A percentile compares a stretch with the other conserved stretches of the same genome.
phyloP scores from a whole-genome alignment of 2,888 invertebrate genomes.

The Drosophila pseudotalamancana region DNA sequence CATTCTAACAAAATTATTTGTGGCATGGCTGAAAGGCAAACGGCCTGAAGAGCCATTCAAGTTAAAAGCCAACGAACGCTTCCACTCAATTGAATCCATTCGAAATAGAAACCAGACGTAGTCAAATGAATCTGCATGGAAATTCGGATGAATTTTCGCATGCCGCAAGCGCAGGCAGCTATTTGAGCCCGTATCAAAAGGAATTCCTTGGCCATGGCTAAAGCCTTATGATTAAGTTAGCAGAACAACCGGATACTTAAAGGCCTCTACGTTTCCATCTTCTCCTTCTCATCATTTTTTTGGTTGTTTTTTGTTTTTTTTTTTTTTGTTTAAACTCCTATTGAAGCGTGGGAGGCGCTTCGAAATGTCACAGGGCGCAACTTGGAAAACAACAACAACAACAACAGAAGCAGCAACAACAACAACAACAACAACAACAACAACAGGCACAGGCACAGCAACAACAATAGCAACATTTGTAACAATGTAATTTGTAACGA shows the following conservation, averaged over 20 bases:
- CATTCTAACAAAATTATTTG: constrained; percentile 57
- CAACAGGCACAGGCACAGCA: background rate
- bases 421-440: background rate
- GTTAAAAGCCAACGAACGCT: constrained; percentile 31
- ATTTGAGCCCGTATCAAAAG: constrained; percentile 44
- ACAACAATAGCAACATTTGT: constrained; percentile 39
- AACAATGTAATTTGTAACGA: constrained; percentile 71
- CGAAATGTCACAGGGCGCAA: constrained; percentile 36
- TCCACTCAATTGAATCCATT: constrained; percentile 41
- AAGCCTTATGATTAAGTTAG: constrained; percentile 16
- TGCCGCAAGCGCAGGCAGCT: constrained; percentile 16
- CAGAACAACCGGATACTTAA: constrained; percentile 30
- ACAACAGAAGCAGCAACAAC: background rate
- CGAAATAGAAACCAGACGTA: background rate
- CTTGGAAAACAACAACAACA: constrained; percentile 25
- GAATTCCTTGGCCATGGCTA: constrained; percentile 7
- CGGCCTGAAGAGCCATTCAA: constrained; percentile 19
- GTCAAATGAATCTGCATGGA: constrained; percentile 13
- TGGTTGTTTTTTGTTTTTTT: constrained; percentile 39
- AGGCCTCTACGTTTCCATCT: constrained; percentile 4
- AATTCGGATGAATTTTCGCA: constrained; percentile 8
- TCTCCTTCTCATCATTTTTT: constrained; percentile 26
- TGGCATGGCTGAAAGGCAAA: constrained; percentile 24
- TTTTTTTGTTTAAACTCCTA: constrained; percentile 45
- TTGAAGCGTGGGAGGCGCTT: constrained; percentile 30